phyloP scores from a whole-genome alignment of 2,888 invertebrate species.

The Pandemis corylana region DNA sequence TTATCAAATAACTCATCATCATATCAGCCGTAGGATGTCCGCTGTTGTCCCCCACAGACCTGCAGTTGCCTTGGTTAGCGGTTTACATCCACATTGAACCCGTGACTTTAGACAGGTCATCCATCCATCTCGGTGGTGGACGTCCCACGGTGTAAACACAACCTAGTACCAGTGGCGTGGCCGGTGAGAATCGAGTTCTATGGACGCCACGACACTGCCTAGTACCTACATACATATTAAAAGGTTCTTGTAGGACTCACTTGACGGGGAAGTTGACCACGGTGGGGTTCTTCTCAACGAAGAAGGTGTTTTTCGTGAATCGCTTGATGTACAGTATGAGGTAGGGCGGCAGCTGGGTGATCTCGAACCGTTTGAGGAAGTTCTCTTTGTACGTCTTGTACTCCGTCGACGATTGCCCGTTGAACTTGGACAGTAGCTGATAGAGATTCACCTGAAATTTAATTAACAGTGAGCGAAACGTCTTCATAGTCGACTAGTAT shows the following conservation, averaged over 20 bases:
- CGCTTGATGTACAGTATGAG: slow-evolving; percentile 98
- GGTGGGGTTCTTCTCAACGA: slow-evolving; percentile 99
- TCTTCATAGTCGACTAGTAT: background rate
- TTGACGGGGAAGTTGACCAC: slow-evolving; percentile 99
- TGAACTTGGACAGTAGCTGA: slow-evolving; percentile 97
- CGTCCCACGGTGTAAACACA: too few species aligned
- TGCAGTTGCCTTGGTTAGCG: too few species aligned
- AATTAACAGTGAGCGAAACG: background rate
- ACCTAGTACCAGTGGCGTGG: too few species aligned
- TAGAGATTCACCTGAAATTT: slow-evolving; percentile 93
- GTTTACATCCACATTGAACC: too few species aligned
- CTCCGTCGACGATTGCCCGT: slow-evolving; percentile 97
- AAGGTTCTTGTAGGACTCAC: slow-evolving; percentile 87
- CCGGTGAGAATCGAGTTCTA: too few species aligned
- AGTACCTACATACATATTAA: too few species aligned
- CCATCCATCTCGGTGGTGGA: too few species aligned
- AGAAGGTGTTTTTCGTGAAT: slow-evolving; percentile 99
- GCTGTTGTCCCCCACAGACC: too few species aligned
- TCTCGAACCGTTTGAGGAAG: slow-evolving; percentile 98
- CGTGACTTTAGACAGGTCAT: too few species aligned
- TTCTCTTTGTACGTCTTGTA: slow-evolving; percentile 99
- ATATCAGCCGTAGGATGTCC: too few species aligned
- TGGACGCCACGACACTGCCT: too few species aligned
- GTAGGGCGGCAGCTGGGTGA: slow-evolving; percentile 96
- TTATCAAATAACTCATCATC: too few species aligned